Percentiles rank a stretch among this genome's conserved stretches.
Conservation (phyloP, 2,888 invertebrate species). For the Pardosa pseudoannulata region DNA sequence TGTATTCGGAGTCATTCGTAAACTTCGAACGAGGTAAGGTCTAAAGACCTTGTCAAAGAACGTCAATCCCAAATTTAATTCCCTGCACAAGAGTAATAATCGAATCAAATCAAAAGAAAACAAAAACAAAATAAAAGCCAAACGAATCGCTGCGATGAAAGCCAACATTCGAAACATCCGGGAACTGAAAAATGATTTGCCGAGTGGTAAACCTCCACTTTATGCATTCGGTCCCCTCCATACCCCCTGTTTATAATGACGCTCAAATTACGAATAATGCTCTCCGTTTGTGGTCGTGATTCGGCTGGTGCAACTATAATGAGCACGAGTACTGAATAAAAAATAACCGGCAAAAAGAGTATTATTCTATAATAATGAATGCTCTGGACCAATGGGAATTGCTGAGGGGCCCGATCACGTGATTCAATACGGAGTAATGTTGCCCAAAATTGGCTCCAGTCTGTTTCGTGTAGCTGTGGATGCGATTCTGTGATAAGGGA, state of each 20-base stretch:
- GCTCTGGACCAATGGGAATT: slow-evolving; percentile 25
- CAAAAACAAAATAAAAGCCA: too few relatives aligned
- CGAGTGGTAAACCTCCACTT: slow-evolving; percentile 6
- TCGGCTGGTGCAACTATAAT: slow-evolving; percentile 35
- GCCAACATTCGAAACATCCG: slow-evolving; percentile 33
- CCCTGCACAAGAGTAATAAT: neutral
- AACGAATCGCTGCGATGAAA: neutral
- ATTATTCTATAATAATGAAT: slow-evolving; percentile 28
- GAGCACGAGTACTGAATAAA: slow-evolving; percentile 30
- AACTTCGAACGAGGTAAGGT: too few relatives aligned
- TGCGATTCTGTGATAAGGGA: neutral
- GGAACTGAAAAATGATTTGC: slow-evolving; percentile 55
- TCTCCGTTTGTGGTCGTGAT: slow-evolving; percentile 62
- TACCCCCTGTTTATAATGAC: slow-evolving; percentile 43
- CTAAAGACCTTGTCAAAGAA: neutral
- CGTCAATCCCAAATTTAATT: neutral
- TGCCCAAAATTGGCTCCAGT: neutral
- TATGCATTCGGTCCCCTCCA: slow-evolving; percentile 27
- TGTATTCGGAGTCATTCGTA: neutral
- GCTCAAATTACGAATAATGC: slow-evolving; percentile 65
- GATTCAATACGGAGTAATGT: neutral
- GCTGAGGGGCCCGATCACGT: neutral
- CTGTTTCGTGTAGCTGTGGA: slow-evolving; percentile 8
- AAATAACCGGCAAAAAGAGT: slow-evolving; percentile 25
- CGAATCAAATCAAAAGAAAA: neutral